phyloP scores from a whole-genome alignment of 2,888 invertebrate genomes.

The Nomada fabriciana region DNA sequence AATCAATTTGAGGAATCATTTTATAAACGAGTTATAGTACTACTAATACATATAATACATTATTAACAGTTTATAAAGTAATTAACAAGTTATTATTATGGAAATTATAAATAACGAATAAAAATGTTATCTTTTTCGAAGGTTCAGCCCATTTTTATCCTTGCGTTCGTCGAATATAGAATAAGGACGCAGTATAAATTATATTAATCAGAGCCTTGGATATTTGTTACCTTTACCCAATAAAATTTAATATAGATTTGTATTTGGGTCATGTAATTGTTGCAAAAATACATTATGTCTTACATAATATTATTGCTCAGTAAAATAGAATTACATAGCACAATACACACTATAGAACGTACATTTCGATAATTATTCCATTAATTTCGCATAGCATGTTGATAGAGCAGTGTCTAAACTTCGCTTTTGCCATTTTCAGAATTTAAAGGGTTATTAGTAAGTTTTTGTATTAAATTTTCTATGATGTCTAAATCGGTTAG shows the following conservation, averaged over 20 bases:
- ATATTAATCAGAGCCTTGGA: not conserved
- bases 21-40: slow-evolving; percentile 71
- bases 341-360: slow-evolving; percentile 14
- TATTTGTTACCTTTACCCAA: not conserved
- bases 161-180: not conserved
- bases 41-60: slow-evolving; percentile 67
- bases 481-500: slow-evolving; percentile 93
- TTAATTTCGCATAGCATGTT: slow-evolving; percentile 25
- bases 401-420: slow-evolving; percentile 11
- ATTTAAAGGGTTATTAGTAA: slow-evolving; percentile 74
- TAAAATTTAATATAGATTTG: not conserved
- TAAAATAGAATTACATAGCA: slow-evolving; percentile 19
- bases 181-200: not conserved
- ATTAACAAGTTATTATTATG: slow-evolving; percentile 73
- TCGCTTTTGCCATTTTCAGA: slow-evolving; percentile 43
- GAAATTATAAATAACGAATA: slow-evolving; percentile 73
- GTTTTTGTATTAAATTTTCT: slow-evolving; percentile 90
- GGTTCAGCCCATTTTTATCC: slow-evolving; percentile 31
- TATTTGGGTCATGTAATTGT: slow-evolving; percentile 10
- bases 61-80: slow-evolving; percentile 69
- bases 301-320: not conserved
- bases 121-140: slow-evolving; percentile 65
- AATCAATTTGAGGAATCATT: slow-evolving; percentile 63
- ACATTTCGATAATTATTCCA: slow-evolving; percentile 7
- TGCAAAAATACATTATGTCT: slow-evolving; percentile 9